phyloP scores from a whole-genome alignment of 2,888 invertebrate species.

The Cephalotes varians region DNA sequence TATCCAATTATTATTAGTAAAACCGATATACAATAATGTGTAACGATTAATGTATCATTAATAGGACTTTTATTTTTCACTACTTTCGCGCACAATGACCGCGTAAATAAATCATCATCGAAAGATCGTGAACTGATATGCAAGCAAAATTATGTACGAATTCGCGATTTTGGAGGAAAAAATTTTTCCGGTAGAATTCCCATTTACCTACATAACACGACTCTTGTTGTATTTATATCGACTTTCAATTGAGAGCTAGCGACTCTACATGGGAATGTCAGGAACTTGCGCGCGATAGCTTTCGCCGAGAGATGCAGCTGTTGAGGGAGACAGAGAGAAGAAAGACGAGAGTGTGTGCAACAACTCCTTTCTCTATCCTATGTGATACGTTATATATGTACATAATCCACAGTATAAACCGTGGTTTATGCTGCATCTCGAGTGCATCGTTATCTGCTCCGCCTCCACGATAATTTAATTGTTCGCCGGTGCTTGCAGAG shows the following conservation, averaged over 20 bases:
- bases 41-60: not conserved
- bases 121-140: not conserved
- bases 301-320: slow-evolving; percentile 5
- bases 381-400: slow-evolving; percentile 64
- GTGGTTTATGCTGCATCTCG: slow-evolving; percentile 73
- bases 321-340: not conserved
- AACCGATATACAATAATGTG: not conserved
- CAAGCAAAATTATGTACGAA: not conserved
- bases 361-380: slow-evolving; percentile 39
- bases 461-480: slow-evolving; percentile 76
- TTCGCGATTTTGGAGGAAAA: not conserved
- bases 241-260: slow-evolving; percentile 49
- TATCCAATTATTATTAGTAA: not conserved
- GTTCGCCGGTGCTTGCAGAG: slow-evolving; percentile 64
- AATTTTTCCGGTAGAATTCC: slow-evolving; percentile 14
- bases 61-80: not conserved
- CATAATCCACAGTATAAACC: slow-evolving; percentile 70
- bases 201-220: slow-evolving; percentile 30
- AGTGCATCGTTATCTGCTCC: slow-evolving; percentile 76
- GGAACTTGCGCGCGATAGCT: slow-evolving; percentile 38
- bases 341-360: not conserved
- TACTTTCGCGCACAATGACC: not conserved
- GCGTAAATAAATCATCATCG: not conserved
- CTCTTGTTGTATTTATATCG: slow-evolving; percentile 22
- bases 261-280: slow-evolving; percentile 46